Evolutionary conservation across 2,113 vertebrate genomes (phyloP).

Genomic region (Oryzias curvinotus): DNA sequence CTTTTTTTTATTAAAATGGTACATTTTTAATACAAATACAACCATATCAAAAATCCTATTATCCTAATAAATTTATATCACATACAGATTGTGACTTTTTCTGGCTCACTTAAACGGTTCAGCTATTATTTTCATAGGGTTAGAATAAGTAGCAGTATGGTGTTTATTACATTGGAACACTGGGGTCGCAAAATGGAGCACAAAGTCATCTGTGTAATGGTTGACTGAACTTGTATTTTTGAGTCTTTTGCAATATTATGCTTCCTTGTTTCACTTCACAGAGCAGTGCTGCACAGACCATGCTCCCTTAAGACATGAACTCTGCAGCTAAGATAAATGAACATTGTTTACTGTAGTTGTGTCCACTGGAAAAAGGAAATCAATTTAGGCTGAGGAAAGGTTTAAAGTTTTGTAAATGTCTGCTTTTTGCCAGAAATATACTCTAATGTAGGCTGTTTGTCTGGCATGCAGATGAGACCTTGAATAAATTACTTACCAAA

Average conservation of each 20-base stretch:
- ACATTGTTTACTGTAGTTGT: not conserved
- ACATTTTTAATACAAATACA: no score
- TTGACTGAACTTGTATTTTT: slow-evolving; percentile 14
- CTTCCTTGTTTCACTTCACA: slow-evolving; percentile 2
- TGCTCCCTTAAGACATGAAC: slow-evolving; percentile 11
- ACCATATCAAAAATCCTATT: not conserved
- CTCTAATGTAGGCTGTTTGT: not conserved
- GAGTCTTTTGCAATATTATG: slow-evolving; percentile 6
- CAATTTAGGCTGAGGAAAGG: not conserved
- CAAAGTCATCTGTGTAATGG: not conserved
- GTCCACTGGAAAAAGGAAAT: not conserved
- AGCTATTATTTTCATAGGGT: not conserved
- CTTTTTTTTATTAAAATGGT: no score
- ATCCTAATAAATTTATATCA: not conserved
- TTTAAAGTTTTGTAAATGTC: not conserved
- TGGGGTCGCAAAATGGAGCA: not conserved
- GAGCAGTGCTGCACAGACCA: not conserved
- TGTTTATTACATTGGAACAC: slow-evolving; percentile 2
- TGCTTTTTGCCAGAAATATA: not conserved
- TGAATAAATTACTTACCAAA: not conserved
- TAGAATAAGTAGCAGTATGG: slow-evolving; percentile 1
- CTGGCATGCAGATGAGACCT: not conserved
- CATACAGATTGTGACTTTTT: not conserved
- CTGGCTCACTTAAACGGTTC: not conserved
- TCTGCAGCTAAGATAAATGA: slow-evolving; percentile 3